Evolutionary conservation across 1,140 invertebrate genomes (phyloP), one percentile per base, ranked within the genome.

Genomic region (Drosophila nikananu): DNA sequence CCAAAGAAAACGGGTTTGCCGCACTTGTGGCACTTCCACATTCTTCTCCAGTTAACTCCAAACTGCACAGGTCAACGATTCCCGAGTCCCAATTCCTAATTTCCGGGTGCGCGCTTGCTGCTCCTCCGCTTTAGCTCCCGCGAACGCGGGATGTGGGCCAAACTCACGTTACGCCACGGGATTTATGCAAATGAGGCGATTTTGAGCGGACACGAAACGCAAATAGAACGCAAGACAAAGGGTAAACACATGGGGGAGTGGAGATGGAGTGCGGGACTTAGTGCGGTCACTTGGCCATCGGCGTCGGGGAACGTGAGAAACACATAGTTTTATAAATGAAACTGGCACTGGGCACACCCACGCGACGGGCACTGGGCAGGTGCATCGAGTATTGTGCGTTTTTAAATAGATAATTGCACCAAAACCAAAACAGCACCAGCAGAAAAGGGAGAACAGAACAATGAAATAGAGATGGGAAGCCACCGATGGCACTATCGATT

Each of bases 11-110:
- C 97, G 59, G 97, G 96, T 94, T 97, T 97, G 78, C 96, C 96
- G 93, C 97, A 97, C 93, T 97, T 97, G 93, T 97, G 96, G 94
- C 97, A 97, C 94, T 97, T 97, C 96, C 96, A 97, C 97, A 97
- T 97, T 90, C 86, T 83, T 62, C 60, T 67, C 60, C 52, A 35
- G 54, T 57, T 19, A 44, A 46, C 72, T 70, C 54, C 49, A 59
- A 52, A 79, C 65, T 52, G 76, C 48, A 63, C 73, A 65, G 77
- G 60, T 77, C 74, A 81, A 80, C 30, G 74, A 48, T 86, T 86
- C 76, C 72, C 68, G 19, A 58, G 19, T 39, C 54, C 54, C 63
- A 55, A 23, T 61, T 74, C 66, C 58, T 19, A 37, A 61, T 63
- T 57, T 39, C 35, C 54, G 55, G 35, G 60, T 60, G 61, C 60